Base-by-base conservation (phyloP, 2,797 vertebrate genomes). In the Pangasius sanitwongsei region DNA sequence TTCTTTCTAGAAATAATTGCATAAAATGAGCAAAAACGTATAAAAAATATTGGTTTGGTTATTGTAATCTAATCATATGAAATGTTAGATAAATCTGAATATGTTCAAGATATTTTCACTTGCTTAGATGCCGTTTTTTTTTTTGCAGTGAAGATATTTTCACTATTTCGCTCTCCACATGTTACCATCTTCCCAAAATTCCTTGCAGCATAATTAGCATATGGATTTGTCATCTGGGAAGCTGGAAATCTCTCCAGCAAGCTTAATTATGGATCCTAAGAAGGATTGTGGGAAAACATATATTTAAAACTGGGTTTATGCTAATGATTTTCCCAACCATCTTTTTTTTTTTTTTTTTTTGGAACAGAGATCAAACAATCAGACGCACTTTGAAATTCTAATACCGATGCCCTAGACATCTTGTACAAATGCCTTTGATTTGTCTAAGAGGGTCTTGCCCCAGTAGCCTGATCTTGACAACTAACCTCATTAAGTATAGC, bases 361-460 rank as follows among this genome's bases (percentile, higher is more conserved):
- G 13, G 94, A 94, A 91, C 61, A 63, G 92, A 95, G 94, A 95
- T 96, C 94, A 96, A 95, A 95, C 94, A 94, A 94, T 95, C 92
- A 94, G 87, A 93, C 92, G 87, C 88, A 94, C 95, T 96, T 96
- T 96, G 94, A 96, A 95, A 95, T 95, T 95, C 92, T 94, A 94
- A 95, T 95, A 89, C 87, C 81, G 89, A 92, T 92, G 91, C 87
- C 20, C 85, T 85, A 93, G 91, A 93, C 90, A 28, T 89, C 90
- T 90, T 88, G 78, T 89, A 80, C 91, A 90, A 86, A 89, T 77
- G 91, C 91, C 90, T 95, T 90, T 91, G 92, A 89, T 92, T 94
- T 83, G 70, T 59, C 88, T 92, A 93, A 94, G 89, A 94, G 93
- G 92, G 91, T 92, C 92, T 90, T 77, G 90, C 92, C 92, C 94